phyloP scores from a whole-genome alignment of 2,797 vertebrate genomes.

The Neoniphon sammara region DNA sequence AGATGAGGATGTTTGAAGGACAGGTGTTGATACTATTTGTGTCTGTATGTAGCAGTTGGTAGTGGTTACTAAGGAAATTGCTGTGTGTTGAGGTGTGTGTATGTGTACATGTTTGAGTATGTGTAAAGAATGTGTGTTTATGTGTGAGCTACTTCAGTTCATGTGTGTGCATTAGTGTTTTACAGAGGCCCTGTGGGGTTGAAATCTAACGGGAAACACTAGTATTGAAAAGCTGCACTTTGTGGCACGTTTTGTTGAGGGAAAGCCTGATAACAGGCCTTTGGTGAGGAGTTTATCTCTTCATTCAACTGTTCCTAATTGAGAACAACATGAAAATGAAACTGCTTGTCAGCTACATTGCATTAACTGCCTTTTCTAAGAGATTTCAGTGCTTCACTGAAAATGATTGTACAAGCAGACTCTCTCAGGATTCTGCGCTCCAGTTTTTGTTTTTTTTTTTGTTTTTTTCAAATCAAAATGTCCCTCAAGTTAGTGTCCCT shows the following conservation, averaged over 20 bases:
- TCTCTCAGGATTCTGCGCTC: too few species aligned
- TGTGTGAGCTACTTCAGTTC: background rate
- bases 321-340: background rate
- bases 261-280: background rate
- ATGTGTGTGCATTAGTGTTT: background rate
- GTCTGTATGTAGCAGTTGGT: slow-evolving; percentile 6
- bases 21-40: slow-evolving; percentile 27
- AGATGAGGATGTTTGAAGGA: background rate
- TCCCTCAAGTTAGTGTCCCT: too few species aligned
- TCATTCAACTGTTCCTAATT: background rate
- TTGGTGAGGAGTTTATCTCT: background rate
- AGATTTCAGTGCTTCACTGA: too few species aligned
- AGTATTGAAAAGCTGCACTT: background rate
- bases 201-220: too few species aligned
- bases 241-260: background rate
- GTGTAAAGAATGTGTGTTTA: background rate
- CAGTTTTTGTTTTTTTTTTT: too few species aligned
- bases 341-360: background rate
- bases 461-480: too few species aligned
- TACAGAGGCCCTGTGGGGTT: too few species aligned
- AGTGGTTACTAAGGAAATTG: background rate
- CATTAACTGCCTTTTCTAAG: too few species aligned
- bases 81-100: background rate
- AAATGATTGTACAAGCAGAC: too few species aligned
- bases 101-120: background rate